A percentile compares a stretch with the other conserved stretches of the same genome.
Conservation (phyloP, 2,888 invertebrate species). For the Drosophila robusta region DNA sequence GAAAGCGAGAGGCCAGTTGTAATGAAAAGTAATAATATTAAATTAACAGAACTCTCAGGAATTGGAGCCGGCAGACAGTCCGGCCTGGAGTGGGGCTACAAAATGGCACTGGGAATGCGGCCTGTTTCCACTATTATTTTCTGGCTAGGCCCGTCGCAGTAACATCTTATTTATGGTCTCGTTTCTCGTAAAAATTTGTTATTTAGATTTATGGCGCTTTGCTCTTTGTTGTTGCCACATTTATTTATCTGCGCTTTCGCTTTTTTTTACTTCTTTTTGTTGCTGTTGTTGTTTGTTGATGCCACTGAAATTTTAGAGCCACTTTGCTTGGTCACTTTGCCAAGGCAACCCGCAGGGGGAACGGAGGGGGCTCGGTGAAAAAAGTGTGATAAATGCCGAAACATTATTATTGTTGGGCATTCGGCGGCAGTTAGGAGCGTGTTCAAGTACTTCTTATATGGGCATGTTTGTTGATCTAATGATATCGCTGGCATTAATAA, state of each 20-base stretch:
- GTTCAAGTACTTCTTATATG: conserved; percentile 46
- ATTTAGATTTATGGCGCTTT: conserved; percentile 77
- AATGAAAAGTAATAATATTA: conserved; percentile 83
- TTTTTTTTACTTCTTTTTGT: conserved; percentile 25
- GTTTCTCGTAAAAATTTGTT: conserved; percentile 79
- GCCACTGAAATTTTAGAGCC: conserved; percentile 76
- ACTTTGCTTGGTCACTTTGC: conserved; percentile 73
- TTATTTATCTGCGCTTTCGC: conserved; percentile 67
- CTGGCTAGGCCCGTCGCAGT: conserved; percentile 58
- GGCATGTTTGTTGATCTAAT: conserved; percentile 60
- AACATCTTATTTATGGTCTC: conserved; percentile 79
- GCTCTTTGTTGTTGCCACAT: conserved; percentile 78
- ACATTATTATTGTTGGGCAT: conserved; percentile 70
- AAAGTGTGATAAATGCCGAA: conserved; percentile 70
- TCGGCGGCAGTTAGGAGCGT: conserved; percentile 39
- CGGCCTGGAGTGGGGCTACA: conserved; percentile 13
- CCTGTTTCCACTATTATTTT: conserved; percentile 47
- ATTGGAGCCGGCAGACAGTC: conserved; percentile 51
- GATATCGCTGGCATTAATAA: conserved; percentile 71
- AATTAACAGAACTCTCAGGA: conserved; percentile 78
- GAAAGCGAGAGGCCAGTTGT: conserved; percentile 45
- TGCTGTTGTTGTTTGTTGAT: conserved; percentile 19
- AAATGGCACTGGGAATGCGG: conserved; percentile 39
- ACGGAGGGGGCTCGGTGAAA: not conserved
- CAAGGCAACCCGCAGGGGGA: conserved; percentile 12